phyloP scores from a whole-genome alignment of 2,888 invertebrate species.

The Lasioglossum zephyrum region DNA sequence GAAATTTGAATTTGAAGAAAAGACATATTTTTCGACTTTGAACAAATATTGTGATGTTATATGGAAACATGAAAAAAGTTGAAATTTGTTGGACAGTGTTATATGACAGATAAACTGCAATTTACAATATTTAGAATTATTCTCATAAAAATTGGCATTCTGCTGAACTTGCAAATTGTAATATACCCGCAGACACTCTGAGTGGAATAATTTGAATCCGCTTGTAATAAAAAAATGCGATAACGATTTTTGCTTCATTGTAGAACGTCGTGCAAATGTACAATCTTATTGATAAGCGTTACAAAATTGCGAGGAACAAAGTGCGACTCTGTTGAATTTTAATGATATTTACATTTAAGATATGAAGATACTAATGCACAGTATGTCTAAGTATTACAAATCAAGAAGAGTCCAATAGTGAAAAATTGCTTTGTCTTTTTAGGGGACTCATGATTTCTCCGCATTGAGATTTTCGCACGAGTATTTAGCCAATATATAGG shows the following conservation, averaged over 20 bases:
- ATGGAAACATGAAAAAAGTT: too few species aligned
- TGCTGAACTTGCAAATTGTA: not conserved
- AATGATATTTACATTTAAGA: not conserved
- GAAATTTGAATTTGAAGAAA: too few species aligned
- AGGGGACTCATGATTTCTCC: not conserved
- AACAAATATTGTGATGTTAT: too few species aligned
- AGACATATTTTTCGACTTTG: too few species aligned
- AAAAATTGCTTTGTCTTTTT: not conserved
- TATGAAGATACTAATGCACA: not conserved
- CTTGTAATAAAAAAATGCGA: not conserved
- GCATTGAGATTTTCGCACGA: not conserved
- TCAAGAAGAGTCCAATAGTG: not conserved
- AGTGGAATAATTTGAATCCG: not conserved
- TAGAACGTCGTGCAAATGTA: not conserved
- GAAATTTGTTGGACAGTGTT: too few species aligned
- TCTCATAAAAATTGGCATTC: not conserved
- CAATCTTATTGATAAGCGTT: not conserved
- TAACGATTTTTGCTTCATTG: not conserved
- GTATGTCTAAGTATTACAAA: not conserved
- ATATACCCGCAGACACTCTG: not conserved
- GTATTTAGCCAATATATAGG: not conserved
- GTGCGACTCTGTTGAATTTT: not conserved
- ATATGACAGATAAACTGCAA: too few species aligned
- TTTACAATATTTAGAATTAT: too few species aligned
- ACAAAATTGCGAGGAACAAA: not conserved